Evolutionary conservation across 2,797 vertebrate genomes (phyloP), one percentile per base, ranked within the genome.

Genomic region (Coreius guichenoti): DNA sequence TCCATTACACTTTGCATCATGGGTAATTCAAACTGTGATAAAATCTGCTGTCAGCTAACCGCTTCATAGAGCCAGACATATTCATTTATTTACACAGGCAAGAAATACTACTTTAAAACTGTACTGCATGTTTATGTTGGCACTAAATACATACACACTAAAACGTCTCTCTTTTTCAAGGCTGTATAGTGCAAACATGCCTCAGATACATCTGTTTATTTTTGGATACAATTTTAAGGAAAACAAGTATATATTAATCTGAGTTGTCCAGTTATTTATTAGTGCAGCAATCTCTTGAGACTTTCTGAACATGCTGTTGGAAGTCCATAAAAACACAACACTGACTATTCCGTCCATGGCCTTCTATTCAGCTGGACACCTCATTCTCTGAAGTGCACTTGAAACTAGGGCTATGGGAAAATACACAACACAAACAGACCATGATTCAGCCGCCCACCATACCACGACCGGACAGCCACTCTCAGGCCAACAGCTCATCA

Each of bases 61-160:
- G 89, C 87, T 77, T 65, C 72, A 75, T 26, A 43, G 45, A 8
- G 81, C 85, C 87, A 90, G 91, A 86, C 45, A 81, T 36, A 67
- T 85, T 87, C 86, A 89, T 93, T 93, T 94, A 92, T 94, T 93
- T 93, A 87, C 80, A 90, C 86, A 89, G 83, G 74, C 70, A 63
- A 63, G 14, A 81, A 75, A 77, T 47, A 74, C 82, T 51, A 58
- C 81, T 70, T 77, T 67, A 65, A 87, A 86, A 83, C 67, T 86
- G 89, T 89, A 87, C 88, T 56, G 82, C 45, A n/a, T 90, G 88
- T 90, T 92, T 89, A 86, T 86, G 31, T 58, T 86, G 82, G 49
- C 75, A 87, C 81, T 84, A 54, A 83, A 85, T 89, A 88, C 78
- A 88, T 90, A 89, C 88, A 73, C 86, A 84, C 83, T 9, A 47